These are phyloP conservation scores for Crax fasciolata DNA, from an alignment of 2,797 vertebrate genomes.

Conservation along the genomic window DNA sequence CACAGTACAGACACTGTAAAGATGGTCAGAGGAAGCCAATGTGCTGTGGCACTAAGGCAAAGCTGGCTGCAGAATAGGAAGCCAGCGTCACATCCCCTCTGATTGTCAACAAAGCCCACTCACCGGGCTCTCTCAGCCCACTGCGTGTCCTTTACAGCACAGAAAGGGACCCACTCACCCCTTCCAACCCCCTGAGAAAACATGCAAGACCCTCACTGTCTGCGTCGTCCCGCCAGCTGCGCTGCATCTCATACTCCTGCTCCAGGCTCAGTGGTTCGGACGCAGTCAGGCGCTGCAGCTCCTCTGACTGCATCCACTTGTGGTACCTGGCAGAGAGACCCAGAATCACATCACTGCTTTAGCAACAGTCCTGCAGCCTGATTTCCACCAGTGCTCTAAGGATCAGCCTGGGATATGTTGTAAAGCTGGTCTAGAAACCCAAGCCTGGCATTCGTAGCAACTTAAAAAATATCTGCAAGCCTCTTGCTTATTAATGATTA, in stretches of 20 bases:
- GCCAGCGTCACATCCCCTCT: not conserved
- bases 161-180: not conserved
- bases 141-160: not conserved
- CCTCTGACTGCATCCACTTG: constrained; percentile 93
- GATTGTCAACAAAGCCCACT: not conserved
- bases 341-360: not conserved
- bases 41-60: not conserved
- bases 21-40: not conserved
- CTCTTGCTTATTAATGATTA: not conserved
- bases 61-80: not conserved
- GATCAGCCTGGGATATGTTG: not conserved
- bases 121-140: fast-evolving
- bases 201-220: constrained; percentile 87
- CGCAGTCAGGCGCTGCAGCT: constrained; percentile 92
- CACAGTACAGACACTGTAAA: not conserved
- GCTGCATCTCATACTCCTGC: constrained; percentile 95
- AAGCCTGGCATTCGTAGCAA: not conserved
- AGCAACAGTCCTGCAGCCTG: not conserved
- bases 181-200: not conserved
- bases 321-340: constrained; percentile 86
- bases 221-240: constrained; percentile 90
- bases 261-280: constrained; percentile 94
- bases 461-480: not conserved
- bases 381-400: fast-evolving
- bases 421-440: not conserved